phyloP scores from a whole-genome alignment of 1,140 invertebrate species.

The Hyles vespertilio region DNA sequence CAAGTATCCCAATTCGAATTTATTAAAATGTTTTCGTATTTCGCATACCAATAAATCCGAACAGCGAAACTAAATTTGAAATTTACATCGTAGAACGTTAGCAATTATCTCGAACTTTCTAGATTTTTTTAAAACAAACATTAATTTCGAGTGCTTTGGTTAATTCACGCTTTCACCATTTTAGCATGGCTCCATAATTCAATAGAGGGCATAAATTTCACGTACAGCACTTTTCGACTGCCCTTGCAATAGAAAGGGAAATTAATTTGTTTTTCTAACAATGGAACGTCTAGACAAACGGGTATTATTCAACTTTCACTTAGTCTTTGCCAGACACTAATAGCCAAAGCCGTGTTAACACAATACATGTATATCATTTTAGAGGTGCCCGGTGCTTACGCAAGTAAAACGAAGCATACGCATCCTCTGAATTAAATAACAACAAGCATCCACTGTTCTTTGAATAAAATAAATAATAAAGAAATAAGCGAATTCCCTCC shows the following conservation, averaged over 20 bases:
- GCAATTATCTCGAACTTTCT: slow-evolving; percentile 20
- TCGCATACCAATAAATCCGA: not conserved
- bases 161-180: slow-evolving; percentile 53
- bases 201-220: slow-evolving; percentile 59
- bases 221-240: slow-evolving; percentile 54
- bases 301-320: slow-evolving; percentile 72
- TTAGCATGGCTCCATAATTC: slow-evolving; percentile 51
- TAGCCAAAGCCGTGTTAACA: slow-evolving; percentile 49
- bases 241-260: slow-evolving; percentile 55
- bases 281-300: slow-evolving; percentile 70
- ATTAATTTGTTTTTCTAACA: slow-evolving; percentile 75
- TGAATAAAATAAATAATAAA: too few species aligned
- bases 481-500: too few species aligned
- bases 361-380: slow-evolving; percentile 43
- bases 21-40: too few species aligned
- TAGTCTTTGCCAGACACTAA: slow-evolving; percentile 61
- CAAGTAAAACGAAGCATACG: too few species aligned
- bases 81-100: slow-evolving; percentile 18
- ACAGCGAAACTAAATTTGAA: slow-evolving; percentile 3
- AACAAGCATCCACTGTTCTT: too few species aligned
- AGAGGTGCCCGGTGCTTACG: slow-evolving; percentile 26
- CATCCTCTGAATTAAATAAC: too few species aligned
- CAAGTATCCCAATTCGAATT: too few species aligned
- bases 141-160: slow-evolving; percentile 48
- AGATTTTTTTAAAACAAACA: slow-evolving; percentile 30